A percentile compares a stretch with the other conserved stretches of the same genome.
phyloP scores from a whole-genome alignment of 2,113 vertebrate species.

The Gulo gulo region DNA sequence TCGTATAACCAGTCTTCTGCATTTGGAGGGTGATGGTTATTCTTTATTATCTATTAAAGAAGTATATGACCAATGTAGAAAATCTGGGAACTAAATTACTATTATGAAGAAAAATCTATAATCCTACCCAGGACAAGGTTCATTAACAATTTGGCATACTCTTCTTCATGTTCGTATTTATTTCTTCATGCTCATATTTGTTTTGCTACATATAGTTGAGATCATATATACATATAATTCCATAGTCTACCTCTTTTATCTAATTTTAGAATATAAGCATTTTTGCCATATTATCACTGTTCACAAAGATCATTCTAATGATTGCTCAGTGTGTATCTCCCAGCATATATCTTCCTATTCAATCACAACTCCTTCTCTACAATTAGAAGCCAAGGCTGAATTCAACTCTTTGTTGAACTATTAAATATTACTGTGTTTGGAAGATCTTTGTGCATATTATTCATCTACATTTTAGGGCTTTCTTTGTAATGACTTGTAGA shows the following conservation, averaged over 20 bases:
- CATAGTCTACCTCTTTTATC: neutral
- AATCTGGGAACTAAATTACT: neutral
- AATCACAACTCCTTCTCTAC: neutral
- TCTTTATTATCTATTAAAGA: neutral
- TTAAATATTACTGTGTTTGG: neutral
- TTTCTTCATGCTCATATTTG: neutral
- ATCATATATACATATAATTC: neutral
- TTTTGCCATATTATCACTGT: neutral
- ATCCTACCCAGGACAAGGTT: neutral
- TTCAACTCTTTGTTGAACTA: slow-evolving; percentile 8
- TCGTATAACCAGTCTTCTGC: neutral
- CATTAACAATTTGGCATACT: neutral
- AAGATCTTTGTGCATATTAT: neutral
- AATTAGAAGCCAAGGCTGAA: neutral
- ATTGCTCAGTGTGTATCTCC: neutral
- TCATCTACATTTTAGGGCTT: neutral
- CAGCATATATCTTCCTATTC: neutral
- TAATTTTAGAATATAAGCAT: neutral
- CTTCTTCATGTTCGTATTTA: neutral
- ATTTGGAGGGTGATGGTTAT: neutral
- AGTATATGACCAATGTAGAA: neutral
- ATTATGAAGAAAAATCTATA: neutral
- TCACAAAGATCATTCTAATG: slow-evolving; percentile 18
- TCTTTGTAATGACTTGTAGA: neutral
- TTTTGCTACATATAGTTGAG: neutral